phyloP scores from a whole-genome alignment of 2,888 invertebrate genomes.

The Agrilus cyanescens region DNA sequence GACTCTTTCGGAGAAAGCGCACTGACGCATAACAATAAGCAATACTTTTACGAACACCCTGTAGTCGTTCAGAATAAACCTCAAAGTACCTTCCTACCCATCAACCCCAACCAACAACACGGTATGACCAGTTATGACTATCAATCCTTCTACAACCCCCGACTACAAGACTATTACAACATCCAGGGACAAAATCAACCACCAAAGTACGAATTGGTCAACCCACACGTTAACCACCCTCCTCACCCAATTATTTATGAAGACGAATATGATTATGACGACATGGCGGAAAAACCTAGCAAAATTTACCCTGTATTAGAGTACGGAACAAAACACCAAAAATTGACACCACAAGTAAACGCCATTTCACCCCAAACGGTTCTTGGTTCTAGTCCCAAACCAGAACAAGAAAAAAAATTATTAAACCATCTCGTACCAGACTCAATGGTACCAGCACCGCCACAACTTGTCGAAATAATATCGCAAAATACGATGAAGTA shows the following conservation, averaged over 20 bases:
- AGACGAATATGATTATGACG: slow-evolving; percentile 5
- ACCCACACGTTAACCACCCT: background rate
- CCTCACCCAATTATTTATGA: slow-evolving; percentile 2
- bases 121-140: too few species aligned
- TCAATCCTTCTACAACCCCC: too few species aligned
- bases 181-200: slow-evolving; percentile 5
- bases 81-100: too few species aligned
- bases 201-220: slow-evolving; percentile 13
- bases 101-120: too few species aligned
- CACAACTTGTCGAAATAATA: too few species aligned
- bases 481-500: too few species aligned
- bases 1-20: slow-evolving; percentile 1
- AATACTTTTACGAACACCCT: too few species aligned
- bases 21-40: background rate
- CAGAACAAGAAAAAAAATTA: background rate
- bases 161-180: slow-evolving; percentile 4
- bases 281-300: slow-evolving; percentile 6
- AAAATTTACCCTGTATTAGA: background rate
- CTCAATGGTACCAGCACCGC: too few species aligned
- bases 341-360: slow-evolving; percentile 1
- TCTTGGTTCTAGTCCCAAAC: slow-evolving; percentile 7
- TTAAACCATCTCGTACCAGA: background rate
- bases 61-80: too few species aligned
- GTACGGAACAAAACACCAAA: slow-evolving; percentile 2
- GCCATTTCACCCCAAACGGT: background rate